Percentiles rank a stretch among this genome's conserved stretches.
These are phyloP conservation scores for Macrobrachium rosenbergii DNA, from an alignment of 1,140 invertebrate species.

Conservation along the genomic window DNA sequence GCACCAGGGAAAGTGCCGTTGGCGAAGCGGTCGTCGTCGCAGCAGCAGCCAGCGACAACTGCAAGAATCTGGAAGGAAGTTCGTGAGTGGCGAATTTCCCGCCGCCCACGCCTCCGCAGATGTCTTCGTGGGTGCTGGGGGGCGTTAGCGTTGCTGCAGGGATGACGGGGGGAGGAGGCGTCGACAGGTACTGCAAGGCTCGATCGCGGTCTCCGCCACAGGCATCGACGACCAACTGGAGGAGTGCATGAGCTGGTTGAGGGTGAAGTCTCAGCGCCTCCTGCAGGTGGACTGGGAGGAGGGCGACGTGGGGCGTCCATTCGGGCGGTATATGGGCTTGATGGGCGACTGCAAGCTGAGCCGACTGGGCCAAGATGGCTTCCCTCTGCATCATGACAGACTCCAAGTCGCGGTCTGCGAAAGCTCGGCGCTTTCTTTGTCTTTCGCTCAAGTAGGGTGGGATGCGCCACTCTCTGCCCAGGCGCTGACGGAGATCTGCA, in stretches of 20 bases:
- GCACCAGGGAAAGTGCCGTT: neutral
- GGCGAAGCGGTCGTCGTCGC: neutral
- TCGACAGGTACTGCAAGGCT: constrained; percentile 44
- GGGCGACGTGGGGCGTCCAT: constrained; percentile 39
- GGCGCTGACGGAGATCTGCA: constrained; percentile 59
- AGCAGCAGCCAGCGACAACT: constrained; percentile 43
- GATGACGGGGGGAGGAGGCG: constrained; percentile 28
- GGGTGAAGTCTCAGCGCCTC: constrained; percentile 39
- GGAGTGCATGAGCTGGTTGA: constrained; percentile 36
- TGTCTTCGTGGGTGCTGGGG: constrained; percentile 13
- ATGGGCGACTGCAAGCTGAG: constrained; percentile 34
- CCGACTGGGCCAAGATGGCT: constrained; percentile 38
- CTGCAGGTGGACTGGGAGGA: constrained; percentile 41
- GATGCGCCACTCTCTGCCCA: constrained; percentile 43
- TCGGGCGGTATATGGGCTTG: constrained; percentile 37
- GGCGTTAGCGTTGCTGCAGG: too few species aligned
- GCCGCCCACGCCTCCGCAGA: neutral
- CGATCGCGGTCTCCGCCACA: constrained; percentile 42
- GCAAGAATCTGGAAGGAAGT: constrained; percentile 50
- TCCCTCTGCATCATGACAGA: constrained; percentile 70
- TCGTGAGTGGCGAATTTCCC: constrained; percentile 21
- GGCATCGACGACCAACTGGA: constrained; percentile 52
- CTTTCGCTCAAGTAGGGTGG: constrained; percentile 70
- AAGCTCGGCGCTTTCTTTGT: constrained; percentile 71
- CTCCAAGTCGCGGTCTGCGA: constrained; percentile 72